Base-by-base conservation (phyloP, 2,888 invertebrate genomes). In the Sarcophaga subvicina region DNA sequence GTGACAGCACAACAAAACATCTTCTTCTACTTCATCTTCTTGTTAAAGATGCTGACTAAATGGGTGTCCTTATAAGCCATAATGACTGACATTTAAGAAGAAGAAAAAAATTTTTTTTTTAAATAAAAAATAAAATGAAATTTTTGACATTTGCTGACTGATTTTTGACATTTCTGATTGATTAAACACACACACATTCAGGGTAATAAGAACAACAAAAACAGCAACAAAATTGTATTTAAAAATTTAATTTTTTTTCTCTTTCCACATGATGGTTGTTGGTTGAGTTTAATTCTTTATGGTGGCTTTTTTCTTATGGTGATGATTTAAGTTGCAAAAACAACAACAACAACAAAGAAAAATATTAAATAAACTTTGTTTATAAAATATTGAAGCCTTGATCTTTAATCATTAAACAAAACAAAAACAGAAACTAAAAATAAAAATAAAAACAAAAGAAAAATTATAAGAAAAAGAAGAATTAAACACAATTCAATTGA, bases 391-490 rank as follows among this genome's bases (percentile, higher is more conserved):
- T 47, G n/a, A 80, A 75, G 80, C 84, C 84, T 84, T 84, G 84
- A 84, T 76, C 84, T 84, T 84, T 84, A 60, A 60, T 84, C 64
- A 71, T 76, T 80, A 69, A 84, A 66, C 54, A 54, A 69, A 84
- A 66, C 54, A 54, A 54, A 54, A 54, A 54, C 17, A 54, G 17
- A 54, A 54, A 37, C 14, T 54, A 54, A 14, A 49, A 49, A 49
- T 8, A 49, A 49, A 14, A 11, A 49, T 0, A 49, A 49, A 49
- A 49, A 14, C 11, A 49, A 11, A 2, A 49, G 6, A 49, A 49
- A 49, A 14, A 0, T 8, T 37, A 8, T 37, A 37, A 54, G 3
- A 12, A 54, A 54, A 54, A 12, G 54, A 64, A 64, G 72, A 75
- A 47, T 84, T 84, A 70, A 80, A 79, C 63, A 75, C 59, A 49